Base-by-base conservation (phyloP, 2,797 vertebrate genomes). In the Acanthiza pusilla region DNA sequence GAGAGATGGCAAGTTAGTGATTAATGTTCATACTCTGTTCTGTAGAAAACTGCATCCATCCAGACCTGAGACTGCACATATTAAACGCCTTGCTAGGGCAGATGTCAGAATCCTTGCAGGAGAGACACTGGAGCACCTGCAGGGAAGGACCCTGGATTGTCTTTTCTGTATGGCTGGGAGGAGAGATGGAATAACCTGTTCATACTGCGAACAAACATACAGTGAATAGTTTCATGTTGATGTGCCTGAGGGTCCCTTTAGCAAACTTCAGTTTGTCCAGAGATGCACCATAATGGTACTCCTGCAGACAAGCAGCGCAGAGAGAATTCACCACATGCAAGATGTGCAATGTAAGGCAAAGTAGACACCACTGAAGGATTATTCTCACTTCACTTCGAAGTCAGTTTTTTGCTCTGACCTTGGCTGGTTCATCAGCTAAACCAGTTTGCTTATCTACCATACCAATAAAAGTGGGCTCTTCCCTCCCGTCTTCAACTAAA, bases 311-410 rank as follows among this genome's bases (percentile, higher is more conserved):
- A 62, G 42, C 0, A 0, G 4, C 13, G 29, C 34, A 70, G 57
- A 42, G 63, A 61, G 9, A 48, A 63, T 78, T 36, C 34, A 78
- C 12, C 10, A 6, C 34, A 16, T 71, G 21, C 29, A 62, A 30
- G 40, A 48, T 0, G 0, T 42, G 14, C 21, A 30, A 6, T 18
- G 9, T 62, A 26, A 70, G 42, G 21, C 30, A 55, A 10, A 8
- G 26, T 34, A 70, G 34, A 55, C 34, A 42, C 26, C 34, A 86
- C 30, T 16, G 55, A 70, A 63, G 30, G 42, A 78, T 30, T 86
- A 34, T 62, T 32, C 34, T 62, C 34, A 48, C 8, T 71, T 54
- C 62, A 57, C 30, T 48, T 78, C 57, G 55, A 34, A 61, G 65
- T 70, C 20, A 70, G 14, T 5, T 30, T 42, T 85, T 47, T 77